Evolutionary conservation across 2,113 vertebrate genomes (phyloP), one percentile per base, ranked within the genome.

Genomic region (Clarias magur): DNA sequence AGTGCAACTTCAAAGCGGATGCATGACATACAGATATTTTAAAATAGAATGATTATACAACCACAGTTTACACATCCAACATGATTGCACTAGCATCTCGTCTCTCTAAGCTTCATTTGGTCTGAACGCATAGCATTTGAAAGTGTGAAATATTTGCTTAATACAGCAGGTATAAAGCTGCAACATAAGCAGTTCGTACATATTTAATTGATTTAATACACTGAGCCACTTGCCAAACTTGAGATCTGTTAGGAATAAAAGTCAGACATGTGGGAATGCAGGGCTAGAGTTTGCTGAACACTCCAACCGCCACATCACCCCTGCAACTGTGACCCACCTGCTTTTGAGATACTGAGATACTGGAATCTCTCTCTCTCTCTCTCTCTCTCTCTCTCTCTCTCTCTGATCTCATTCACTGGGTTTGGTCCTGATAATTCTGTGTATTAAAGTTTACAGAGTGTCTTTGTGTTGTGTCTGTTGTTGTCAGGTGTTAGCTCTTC

Each of bases 241-340:
- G 56, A 65, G 59, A 80, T 76, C 82, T 85, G 78, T 84, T 85
- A 81, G 79, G 60, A 87, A 89, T 85, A 85, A 85, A 84, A 59
- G 75, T 27, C 76, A 62, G 78, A 85, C 88, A 85, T 84, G 63
- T 84, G 48, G 80, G 82, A 87, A 76, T 56, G n/a, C 30, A 63
- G 60, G 27, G 25, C 27, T 87, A 19, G 53, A 84, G 56, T 12
- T 42, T 54, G 13, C 60, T 65, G 56, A 60, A 84, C 9, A 65
- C 59, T 89, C 23, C 81, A 80, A 42, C 57, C 68, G 83, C 83
- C 85, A 89, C 86, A 87, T 89, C 88, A 89, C 76, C 56, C 60
- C 53, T 72, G 54, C 27, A 56, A 82, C 79, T 16, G n/a, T 75
- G 83, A 85, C 65, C 34, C 76, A 87, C 76, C 81, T 76, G 73